Conservation (phyloP, 2,113 vertebrate species). For the Aegithalos caudatus region DNA sequence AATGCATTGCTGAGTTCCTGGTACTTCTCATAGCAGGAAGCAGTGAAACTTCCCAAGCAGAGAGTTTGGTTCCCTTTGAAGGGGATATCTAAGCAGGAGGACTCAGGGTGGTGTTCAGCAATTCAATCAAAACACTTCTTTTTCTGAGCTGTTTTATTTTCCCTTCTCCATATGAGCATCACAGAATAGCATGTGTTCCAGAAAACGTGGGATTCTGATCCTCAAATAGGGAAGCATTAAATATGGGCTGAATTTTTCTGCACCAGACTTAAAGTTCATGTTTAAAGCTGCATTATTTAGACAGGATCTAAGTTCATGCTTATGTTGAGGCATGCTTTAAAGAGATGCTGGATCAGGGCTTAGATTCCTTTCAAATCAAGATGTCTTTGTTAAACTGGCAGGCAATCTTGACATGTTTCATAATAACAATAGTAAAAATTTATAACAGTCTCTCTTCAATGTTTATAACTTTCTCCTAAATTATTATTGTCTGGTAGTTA, state of each 20-base stretch:
- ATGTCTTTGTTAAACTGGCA: background rate
- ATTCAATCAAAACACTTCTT: background rate
- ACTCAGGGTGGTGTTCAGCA: background rate
- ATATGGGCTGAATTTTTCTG: background rate
- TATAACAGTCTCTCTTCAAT: background rate
- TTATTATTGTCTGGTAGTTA: background rate
- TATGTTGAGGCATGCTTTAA: background rate
- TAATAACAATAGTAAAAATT: background rate
- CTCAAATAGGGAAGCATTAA: background rate
- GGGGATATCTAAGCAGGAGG: background rate
- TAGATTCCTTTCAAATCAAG: background rate
- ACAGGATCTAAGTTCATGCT: background rate
- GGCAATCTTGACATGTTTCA: background rate
- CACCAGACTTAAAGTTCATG: background rate
- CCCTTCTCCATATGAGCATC: background rate
- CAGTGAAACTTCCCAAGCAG: background rate
- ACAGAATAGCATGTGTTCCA: background rate
- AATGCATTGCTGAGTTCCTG: conserved; percentile 24
- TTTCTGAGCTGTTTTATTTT: background rate
- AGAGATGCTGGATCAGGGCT: background rate
- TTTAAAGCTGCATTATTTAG: background rate
- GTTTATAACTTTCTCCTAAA: background rate
- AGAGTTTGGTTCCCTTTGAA: background rate
- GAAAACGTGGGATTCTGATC: background rate
- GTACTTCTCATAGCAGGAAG: background rate